These are phyloP conservation scores for Sesia bembeciformis DNA, from an alignment of 2,888 invertebrate species.

Conservation along the genomic window DNA sequence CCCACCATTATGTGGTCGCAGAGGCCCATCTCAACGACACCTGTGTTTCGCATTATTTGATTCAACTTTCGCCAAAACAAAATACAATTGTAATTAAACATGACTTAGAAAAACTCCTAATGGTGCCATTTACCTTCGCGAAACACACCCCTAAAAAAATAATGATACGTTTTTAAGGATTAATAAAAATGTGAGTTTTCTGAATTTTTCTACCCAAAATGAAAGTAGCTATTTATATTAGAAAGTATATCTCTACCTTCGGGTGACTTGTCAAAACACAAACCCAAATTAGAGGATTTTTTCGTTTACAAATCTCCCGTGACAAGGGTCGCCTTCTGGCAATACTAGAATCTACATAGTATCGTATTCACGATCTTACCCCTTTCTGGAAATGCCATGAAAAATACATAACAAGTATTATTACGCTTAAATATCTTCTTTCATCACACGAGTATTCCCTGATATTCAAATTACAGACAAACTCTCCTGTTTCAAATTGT, in stretches of 20 bases:
- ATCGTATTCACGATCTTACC: slow-evolving; percentile 18
- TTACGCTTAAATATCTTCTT: too few relatives aligned
- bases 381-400: slow-evolving; percentile 16
- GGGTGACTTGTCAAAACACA: slow-evolving; percentile 53
- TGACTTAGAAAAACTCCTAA: background rate
- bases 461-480: too few relatives aligned
- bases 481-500: too few relatives aligned
- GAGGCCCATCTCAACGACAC: slow-evolving; percentile 18
- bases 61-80: slow-evolving; percentile 4
- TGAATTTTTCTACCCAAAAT: background rate
- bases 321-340: slow-evolving; percentile 54
- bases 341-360: slow-evolving; percentile 32
- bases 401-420: background rate
- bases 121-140: background rate
- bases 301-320: slow-evolving; percentile 57
- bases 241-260: slow-evolving; percentile 13
- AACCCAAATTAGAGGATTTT: slow-evolving; percentile 55
- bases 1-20: slow-evolving; percentile 23
- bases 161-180: background rate
- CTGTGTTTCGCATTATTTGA: slow-evolving; percentile 19
- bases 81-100: background rate
- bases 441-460: too few relatives aligned
- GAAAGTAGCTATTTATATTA: background rate
- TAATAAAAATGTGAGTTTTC: background rate
- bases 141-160: background rate